A percentile compares a stretch with the other conserved stretches of the same genome.
Conservation (phyloP, 2,888 invertebrate genomes). For the Drosophila hamatofila region DNA sequence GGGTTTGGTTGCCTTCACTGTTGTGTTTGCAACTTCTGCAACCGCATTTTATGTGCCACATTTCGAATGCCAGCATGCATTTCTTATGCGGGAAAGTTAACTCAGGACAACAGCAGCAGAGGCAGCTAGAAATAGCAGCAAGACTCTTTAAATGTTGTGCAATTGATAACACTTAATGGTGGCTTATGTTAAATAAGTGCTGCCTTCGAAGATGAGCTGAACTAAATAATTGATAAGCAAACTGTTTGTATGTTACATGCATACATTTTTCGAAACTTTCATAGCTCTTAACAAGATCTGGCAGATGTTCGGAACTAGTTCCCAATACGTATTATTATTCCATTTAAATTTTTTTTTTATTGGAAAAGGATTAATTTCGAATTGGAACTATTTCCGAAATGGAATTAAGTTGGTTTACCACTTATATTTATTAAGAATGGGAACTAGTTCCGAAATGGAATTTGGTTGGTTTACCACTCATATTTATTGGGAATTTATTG, state of each 20-base stretch:
- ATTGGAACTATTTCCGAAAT: too few relatives aligned
- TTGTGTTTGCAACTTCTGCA: conserved; percentile 26
- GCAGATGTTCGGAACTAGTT: background rate
- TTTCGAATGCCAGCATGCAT: conserved; percentile 40
- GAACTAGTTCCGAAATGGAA: too few relatives aligned
- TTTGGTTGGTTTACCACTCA: too few relatives aligned
- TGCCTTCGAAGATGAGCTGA: background rate
- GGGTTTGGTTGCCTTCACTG: background rate
- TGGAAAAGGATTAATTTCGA: too few relatives aligned
- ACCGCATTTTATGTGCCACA: conserved; percentile 45
- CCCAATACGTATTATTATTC: too few relatives aligned
- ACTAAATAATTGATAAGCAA: background rate
- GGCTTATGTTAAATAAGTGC: background rate
- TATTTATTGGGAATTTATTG: too few relatives aligned
- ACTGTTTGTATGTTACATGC: background rate
- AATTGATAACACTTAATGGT: background rate
- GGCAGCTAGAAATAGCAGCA: conserved; percentile 4
- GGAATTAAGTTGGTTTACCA: too few relatives aligned
- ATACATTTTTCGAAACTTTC: too few relatives aligned
- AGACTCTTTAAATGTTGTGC: conserved; percentile 12
- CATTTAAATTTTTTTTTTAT: too few relatives aligned
- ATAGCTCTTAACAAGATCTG: too few relatives aligned
- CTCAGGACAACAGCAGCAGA: conserved; percentile 1
- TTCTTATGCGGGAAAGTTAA: conserved; percentile 33
- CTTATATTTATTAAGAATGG: too few relatives aligned